Conservation (phyloP, 23 tunicate genomes). For the Oikopleura vanhoeffeni region DNA sequence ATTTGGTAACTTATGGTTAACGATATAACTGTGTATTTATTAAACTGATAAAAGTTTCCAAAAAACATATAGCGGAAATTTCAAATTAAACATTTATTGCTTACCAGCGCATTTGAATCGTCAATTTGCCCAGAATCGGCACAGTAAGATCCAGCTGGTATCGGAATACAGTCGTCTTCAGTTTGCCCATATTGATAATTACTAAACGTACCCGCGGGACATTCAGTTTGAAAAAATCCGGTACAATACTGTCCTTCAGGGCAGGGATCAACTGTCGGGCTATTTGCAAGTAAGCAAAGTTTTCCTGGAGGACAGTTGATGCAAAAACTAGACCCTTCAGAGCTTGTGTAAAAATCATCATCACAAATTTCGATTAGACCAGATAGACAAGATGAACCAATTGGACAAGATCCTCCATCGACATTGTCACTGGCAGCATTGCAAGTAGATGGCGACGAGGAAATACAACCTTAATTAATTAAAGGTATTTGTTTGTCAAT, state of each 20-base stretch:
- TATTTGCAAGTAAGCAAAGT: slow-evolving; percentile 31
- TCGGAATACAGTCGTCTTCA: slow-evolving; percentile 24
- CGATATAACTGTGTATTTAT: too few relatives aligned
- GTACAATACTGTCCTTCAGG: slow-evolving; percentile 49
- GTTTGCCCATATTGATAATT: slow-evolving; percentile 35
- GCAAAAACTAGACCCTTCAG: slow-evolving; percentile 10
- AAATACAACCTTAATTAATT: too few relatives aligned
- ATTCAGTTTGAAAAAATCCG: slow-evolving; percentile 22
- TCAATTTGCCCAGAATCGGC: slow-evolving; percentile 35
- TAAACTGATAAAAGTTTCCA: too few relatives aligned
- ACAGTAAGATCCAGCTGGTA: slow-evolving; percentile 59
- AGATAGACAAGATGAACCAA: slow-evolving; percentile 48
- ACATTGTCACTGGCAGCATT: too few relatives aligned
- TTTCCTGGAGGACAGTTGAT: slow-evolving; percentile 36
- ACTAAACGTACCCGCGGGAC: slow-evolving; percentile 48
- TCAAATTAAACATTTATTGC: too few relatives aligned
- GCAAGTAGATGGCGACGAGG: too few relatives aligned
- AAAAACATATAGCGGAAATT: too few relatives aligned
- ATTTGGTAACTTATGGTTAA: too few relatives aligned
- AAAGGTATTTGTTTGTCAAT: too few relatives aligned
- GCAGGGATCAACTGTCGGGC: slow-evolving; percentile 31
- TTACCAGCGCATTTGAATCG: neutral
- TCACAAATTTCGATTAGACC: slow-evolving; percentile 20
- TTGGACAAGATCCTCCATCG: slow-evolving; percentile 33
- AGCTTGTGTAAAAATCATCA: neutral